Evolutionary conservation across 2,797 vertebrate genomes (phyloP), one percentile per base, ranked within the genome.

Genomic region (Aulostomus chinensis): DNA sequence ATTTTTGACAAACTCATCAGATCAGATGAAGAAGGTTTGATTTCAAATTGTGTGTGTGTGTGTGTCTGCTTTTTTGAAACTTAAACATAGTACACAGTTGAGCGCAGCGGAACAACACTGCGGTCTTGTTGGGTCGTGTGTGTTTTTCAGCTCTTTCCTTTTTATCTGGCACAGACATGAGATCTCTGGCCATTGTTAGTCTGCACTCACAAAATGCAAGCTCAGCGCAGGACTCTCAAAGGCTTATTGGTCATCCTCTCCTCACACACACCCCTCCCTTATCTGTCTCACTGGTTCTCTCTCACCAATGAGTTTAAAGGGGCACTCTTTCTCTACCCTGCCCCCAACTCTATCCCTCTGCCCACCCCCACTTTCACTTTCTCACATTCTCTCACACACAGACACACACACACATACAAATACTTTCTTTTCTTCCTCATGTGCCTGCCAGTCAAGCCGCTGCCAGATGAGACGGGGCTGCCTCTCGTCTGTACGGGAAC

Each of bases 111-210:
- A 78, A 72, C 46, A 24, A 46, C 53, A 3, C 34, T 67, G 75
- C 51, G 66, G 64, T 58, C 39, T 37, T 49, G 41, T 29, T 34
- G 16, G 39, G 54, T 58, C 43, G 46, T 16, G 16, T 63, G 40
- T 53, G 25, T 56, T 4, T 69, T 59, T 85, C 56, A 73, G 75
- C 76, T 68, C 47, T 74, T 78, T 74, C 46, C 64, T 84, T 71
- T 85, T 88, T 66, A 83, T 55, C 54, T 61, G 47, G 52, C 52
- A 52, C 68, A 81, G 78, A 88, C 86, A 80, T 65, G 65, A 85
- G 73, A 80, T 83, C 81, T 88, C 63, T 59, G 57, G 31, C 78
- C 60, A 85, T 90, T 90, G 89, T 91, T 56, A 78, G 55, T 32
- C 51, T 38, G 60, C 10, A 17, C 58, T 66, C 4, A n/a, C 66